Percentiles rank a stretch among this genome's conserved stretches.
Conservation (phyloP, 2,888 invertebrate species). For the Melanophora roralis region DNA sequence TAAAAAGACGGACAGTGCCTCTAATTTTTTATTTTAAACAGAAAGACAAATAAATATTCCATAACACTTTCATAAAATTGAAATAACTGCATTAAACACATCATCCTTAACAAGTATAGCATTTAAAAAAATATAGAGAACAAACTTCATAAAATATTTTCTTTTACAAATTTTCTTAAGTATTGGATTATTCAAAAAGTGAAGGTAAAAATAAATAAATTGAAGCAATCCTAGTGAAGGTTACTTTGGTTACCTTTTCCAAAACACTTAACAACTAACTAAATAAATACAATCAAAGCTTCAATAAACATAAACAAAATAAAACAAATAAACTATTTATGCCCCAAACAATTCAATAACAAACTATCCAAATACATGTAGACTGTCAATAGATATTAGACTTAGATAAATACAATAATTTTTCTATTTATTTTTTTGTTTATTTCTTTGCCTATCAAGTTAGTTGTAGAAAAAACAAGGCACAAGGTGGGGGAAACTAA, state of each 20-base stretch:
- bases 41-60: too few species aligned
- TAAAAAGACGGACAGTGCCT: too few species aligned
- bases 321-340: constrained; percentile 1
- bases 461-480: constrained; percentile 9
- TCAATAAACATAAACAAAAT: background rate
- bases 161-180: too few species aligned
- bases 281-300: background rate
- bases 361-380: background rate
- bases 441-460: background rate
- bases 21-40: too few species aligned
- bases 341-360: constrained; percentile 16
- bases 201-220: constrained; percentile 5
- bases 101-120: too few species aligned
- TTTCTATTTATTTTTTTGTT: background rate
- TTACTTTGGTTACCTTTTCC: constrained; percentile 23
- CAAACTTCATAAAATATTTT: too few species aligned
- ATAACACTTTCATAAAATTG: too few species aligned
- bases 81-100: too few species aligned
- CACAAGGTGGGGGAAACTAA: background rate
- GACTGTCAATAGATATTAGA: background rate
- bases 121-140: too few species aligned
- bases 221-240: constrained; percentile 14
- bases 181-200: background rate
- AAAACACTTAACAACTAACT: background rate
- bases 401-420: background rate